Base-by-base conservation (phyloP, 2,113 vertebrate genomes). In the Plestiodon gilberti region DNA sequence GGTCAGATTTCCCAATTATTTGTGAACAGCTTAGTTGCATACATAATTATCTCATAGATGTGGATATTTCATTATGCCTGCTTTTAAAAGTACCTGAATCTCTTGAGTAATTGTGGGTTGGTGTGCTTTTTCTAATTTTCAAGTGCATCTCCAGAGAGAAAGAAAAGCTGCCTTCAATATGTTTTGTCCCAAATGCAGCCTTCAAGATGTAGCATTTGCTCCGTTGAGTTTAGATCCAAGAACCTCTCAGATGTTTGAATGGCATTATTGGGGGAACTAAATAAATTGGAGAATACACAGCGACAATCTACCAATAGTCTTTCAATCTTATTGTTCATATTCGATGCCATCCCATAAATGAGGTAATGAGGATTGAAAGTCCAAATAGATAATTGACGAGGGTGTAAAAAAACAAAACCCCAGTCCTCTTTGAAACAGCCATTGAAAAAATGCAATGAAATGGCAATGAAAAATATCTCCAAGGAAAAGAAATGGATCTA, bases 331-430 rank as follows among this genome's bases (percentile, higher is more conserved):
- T 92, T 93, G 61, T 89, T 94, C 88, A 59, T 52, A 77, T 93
- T 94, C 93, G 73, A 92, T 95, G 94, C 92, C 87, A 89, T 93
- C 91, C 82, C 83, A 70, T 90, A 94, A 96, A 94, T 90, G 64
- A 86, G 10, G 17, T 89, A 94, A 93, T 93, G 87, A 90, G 84
- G 77, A 92, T 93, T 92, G 90, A 92, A 69, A 59, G 91, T 57
- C 65, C 70, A 90, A 59, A 91, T 35, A 88, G 86, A 73, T 87
- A 92, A 94, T 83, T 1, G 61, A 85, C 93, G 94, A 85, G 76
- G 9, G 5, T 88, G 75, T 91, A 93, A 94, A 91, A 30, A 75
- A 55, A 92, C 67, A 57, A 23, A 10, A 8, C 25, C 23, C 48
- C 23, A n/a, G n/a, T n/a, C n/a, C 5, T 87, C 83, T 91, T 90